phyloP scores from a whole-genome alignment of 2,113 vertebrate species.

The Pavo muticus region DNA sequence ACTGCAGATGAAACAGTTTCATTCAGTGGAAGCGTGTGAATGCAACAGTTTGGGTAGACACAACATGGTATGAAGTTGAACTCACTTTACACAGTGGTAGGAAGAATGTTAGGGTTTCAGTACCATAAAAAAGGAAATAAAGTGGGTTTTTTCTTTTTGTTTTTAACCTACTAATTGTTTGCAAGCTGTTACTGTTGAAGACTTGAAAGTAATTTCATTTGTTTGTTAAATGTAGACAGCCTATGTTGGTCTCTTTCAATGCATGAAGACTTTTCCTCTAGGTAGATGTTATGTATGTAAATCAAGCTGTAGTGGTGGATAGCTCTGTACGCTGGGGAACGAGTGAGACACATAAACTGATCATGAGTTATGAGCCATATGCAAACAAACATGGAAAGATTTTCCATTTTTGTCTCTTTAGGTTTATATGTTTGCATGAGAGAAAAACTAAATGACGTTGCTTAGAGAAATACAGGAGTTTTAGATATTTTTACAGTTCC shows the following conservation, averaged over 20 bases:
- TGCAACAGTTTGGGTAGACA: slow-evolving; percentile 36
- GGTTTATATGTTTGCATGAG: not conserved
- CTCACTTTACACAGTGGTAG: not conserved
- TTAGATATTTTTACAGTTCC: slow-evolving; percentile 7
- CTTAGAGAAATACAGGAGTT: not conserved
- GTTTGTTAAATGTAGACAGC: not conserved
- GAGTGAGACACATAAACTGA: not conserved
- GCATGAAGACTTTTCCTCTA: not conserved
- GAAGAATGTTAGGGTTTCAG: not conserved
- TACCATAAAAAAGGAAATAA: not conserved
- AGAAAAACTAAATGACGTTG: not conserved
- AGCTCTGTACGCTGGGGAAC: not conserved
- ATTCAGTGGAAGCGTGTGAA: slow-evolving; percentile 18
- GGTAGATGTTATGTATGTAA: not conserved
- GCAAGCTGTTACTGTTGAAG: not conserved
- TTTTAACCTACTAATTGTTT: not conserved
- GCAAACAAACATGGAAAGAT: not conserved
- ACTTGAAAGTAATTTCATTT: not conserved
- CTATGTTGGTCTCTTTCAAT: not conserved
- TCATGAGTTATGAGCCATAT: not conserved
- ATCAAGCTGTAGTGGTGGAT: not conserved
- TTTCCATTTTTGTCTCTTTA: not conserved
- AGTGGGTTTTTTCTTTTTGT: no score
- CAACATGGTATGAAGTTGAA: slow-evolving; percentile 34
- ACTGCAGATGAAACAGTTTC: slow-evolving; percentile 58